phyloP scores from a whole-genome alignment of 1,140 invertebrate genomes.

The Tetramorium parvispinum region DNA sequence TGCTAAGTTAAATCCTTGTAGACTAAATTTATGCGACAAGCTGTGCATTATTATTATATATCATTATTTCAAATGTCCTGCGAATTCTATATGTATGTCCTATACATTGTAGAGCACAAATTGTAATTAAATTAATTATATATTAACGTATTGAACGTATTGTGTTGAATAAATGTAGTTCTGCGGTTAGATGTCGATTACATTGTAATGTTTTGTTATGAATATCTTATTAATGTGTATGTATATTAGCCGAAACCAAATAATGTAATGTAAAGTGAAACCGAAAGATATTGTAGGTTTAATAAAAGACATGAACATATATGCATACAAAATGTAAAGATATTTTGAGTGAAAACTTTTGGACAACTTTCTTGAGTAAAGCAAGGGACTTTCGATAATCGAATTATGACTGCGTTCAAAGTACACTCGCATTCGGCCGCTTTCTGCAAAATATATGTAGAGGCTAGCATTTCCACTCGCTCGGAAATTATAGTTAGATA shows the following conservation, averaged over 20 bases:
- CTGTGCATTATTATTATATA: neutral
- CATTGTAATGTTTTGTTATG: neutral
- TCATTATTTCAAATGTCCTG: neutral
- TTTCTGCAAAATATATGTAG: constrained; percentile 25
- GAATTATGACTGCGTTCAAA: constrained; percentile 32
- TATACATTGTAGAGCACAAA: neutral
- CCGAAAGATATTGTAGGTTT: neutral
- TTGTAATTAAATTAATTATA: constrained; percentile 29
- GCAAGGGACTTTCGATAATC: constrained; percentile 5
- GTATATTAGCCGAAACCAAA: neutral
- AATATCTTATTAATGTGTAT: neutral
- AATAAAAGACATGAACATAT: neutral
- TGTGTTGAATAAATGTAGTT: neutral
- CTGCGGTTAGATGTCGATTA: neutral
- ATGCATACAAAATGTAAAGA: neutral
- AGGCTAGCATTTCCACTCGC: constrained; percentile 24
- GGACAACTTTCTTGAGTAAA: neutral
- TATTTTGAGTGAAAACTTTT: constrained; percentile 12
- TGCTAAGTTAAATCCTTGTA: neutral
- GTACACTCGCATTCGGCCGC: neutral
- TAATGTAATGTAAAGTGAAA: neutral
- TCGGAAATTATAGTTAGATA: constrained; percentile 32
- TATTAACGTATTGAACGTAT: constrained; percentile 27
- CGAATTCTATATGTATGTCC: neutral
- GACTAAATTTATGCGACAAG: neutral